Base-by-base conservation (phyloP, 2,888 invertebrate species). In the Cacoxenus indagator region DNA sequence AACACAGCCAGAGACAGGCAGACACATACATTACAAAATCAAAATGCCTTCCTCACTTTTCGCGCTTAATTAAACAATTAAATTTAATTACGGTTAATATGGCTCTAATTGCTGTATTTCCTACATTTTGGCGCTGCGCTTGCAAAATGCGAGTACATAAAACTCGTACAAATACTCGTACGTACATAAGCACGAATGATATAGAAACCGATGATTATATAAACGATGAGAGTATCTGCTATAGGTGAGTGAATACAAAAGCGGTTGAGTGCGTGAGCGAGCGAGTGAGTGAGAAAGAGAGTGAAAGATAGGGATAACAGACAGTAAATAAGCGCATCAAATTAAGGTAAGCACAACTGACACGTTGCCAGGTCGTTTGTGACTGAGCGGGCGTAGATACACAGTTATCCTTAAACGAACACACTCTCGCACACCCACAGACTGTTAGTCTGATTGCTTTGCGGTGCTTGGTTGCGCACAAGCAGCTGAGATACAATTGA, bases 51-150 rank as follows among this genome's bases (percentile, higher is more conserved):
- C 75, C 81, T 79, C 78, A 81, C 81, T 82, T 82, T 82, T 81
- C 78, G 79, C 84, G 86, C 85, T 87, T 87, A 88, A 87, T 87
- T 87, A 87, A 87, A 87, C 87, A 87, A 87, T 87, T 87, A 85
- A 84, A 85, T 87, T 87, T 87, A 87, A 87, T 87, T 86, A 87
- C 86, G 83, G 87, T 87, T 88, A 87, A 88, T 88, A 87, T 86
- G 86, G 85, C 84, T 87, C 87, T 88, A 88, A 88, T 88, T 88
- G 87, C 83, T 83, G 81, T 81, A 83, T 84, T 85, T 85, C 85
- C 85, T 84, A 78, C 80, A 78, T 76, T 73, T 48, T 45, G 22
- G 65, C 67, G 64, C 61, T 24, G 61, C 27, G 27, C 11, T 29
- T 14, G 61, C 61, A 43, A 62, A 26, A 11, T 19, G n/a, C n/a